These are phyloP conservation scores for Wiebesia pumilae DNA, from an alignment of 1,140 invertebrate genomes.

Conservation along the genomic window DNA sequence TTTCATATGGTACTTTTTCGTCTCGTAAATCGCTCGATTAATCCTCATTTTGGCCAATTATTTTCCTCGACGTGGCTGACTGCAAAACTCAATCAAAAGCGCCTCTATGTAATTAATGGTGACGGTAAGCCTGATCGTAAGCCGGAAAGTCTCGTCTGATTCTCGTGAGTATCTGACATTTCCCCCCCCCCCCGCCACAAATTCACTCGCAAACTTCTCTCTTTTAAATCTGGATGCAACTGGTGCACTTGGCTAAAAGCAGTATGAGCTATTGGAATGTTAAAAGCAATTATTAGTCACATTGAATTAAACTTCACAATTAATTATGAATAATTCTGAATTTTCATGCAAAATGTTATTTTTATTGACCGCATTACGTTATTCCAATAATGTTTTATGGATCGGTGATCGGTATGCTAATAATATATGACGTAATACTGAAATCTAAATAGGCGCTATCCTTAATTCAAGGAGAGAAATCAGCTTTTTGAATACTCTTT, in stretches of 20 bases:
- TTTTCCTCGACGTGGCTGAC: conserved; percentile 12
- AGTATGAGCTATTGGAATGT: background rate
- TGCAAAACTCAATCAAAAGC: conserved; percentile 39
- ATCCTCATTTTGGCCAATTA: conserved; percentile 45
- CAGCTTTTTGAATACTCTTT: too few species aligned
- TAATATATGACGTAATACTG: too few species aligned
- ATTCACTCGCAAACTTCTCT: background rate
- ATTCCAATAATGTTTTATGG: too few species aligned
- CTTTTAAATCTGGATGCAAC: background rate
- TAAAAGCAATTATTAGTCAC: background rate
- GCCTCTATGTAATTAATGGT: conserved; percentile 32
- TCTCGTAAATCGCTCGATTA: conserved; percentile 35
- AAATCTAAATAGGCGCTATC: too few species aligned
- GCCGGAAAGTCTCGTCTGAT: background rate
- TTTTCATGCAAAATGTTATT: background rate
- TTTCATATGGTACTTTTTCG: conserved; percentile 5
- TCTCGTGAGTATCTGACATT: background rate
- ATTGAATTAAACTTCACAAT: too few species aligned
- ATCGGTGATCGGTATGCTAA: too few species aligned
- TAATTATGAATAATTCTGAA: background rate
- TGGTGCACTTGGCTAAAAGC: background rate
- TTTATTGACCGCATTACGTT: too few species aligned
- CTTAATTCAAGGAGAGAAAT: too few species aligned
- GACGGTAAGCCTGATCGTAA: too few species aligned
- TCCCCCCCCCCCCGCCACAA: background rate